phyloP scores from a whole-genome alignment of 2,113 vertebrate genomes.

The Fulmarus glacialis region DNA sequence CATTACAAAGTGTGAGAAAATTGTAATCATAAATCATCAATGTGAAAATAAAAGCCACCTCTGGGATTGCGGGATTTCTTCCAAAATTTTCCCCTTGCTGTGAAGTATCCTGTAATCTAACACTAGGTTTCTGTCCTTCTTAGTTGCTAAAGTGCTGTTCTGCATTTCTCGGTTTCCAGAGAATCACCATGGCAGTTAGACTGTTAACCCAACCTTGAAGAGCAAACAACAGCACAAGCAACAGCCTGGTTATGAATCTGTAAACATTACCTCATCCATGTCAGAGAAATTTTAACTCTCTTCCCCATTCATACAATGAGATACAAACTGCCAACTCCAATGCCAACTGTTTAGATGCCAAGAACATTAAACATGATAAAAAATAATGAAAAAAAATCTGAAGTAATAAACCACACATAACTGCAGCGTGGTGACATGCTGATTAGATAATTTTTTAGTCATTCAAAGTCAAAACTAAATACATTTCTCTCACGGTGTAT shows the following conservation, averaged over 20 bases:
- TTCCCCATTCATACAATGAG: neutral
- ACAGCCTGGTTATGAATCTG: neutral
- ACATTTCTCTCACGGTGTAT: neutral
- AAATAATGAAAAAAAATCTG: neutral
- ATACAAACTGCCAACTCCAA: neutral
- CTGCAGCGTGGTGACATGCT: neutral
- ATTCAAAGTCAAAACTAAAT: neutral
- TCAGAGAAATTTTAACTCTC: neutral
- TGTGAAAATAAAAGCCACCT: neutral
- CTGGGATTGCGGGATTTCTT: neutral
- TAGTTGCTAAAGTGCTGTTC: neutral
- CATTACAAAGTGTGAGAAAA: neutral
- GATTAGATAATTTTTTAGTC: neutral
- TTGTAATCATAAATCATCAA: conserved; percentile 11
- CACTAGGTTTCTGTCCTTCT: neutral
- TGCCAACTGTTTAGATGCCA: neutral
- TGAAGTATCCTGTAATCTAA: neutral
- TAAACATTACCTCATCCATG: neutral
- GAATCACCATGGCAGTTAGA: conserved; percentile 12
- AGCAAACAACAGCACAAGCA: conserved; percentile 27
- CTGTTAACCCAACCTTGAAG: conserved; percentile 43
- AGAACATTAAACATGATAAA: neutral
- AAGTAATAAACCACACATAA: neutral
- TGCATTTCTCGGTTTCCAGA: neutral
- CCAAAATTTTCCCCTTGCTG: neutral